These are phyloP conservation scores for Falco columbarius DNA, from an alignment of 2,797 vertebrate genomes.

Conservation along the genomic window DNA sequence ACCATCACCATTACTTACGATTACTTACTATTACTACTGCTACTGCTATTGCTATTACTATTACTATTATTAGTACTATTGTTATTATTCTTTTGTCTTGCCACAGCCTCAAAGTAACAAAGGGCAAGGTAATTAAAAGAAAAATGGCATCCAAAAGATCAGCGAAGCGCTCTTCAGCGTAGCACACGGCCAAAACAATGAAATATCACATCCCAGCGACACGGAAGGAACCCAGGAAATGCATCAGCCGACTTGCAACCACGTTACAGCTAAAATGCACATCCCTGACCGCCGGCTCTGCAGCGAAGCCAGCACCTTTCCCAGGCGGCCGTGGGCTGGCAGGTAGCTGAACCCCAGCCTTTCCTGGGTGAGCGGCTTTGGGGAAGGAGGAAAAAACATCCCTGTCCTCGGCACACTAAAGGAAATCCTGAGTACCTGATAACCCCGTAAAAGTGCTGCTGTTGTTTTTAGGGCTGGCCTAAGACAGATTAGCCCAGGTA, in stretches of 20 bases:
- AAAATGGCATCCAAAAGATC: background rate
- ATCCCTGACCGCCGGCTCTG: background rate
- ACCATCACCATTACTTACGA: too few species aligned
- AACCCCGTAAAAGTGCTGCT: background rate
- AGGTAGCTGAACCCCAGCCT: background rate
- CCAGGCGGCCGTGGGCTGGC: background rate
- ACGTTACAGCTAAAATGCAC: background rate
- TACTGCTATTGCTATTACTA: too few species aligned
- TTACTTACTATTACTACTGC: too few species aligned
- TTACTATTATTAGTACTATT: too few species aligned
- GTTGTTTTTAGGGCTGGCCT: slow-evolving; percentile 43
- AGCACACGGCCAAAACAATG: background rate
- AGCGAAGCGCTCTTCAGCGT: background rate
- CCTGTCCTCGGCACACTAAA: background rate
- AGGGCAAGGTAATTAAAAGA: background rate
- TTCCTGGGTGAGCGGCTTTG: background rate
- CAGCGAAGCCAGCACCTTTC: background rate
- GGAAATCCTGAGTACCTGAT: slow-evolving; percentile 22
- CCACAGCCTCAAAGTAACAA: background rate
- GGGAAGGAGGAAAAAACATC: background rate
- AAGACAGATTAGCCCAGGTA: slow-evolving; percentile 51
- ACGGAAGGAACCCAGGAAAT: background rate
- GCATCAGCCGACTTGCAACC: background rate
- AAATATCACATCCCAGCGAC: background rate
- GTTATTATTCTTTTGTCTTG: background rate